A percentile compares a stretch with the other conserved stretches of the same genome.
Evolutionary conservation across 1,140 invertebrate species (phyloP).

Genomic region (Euura lappo): DNA sequence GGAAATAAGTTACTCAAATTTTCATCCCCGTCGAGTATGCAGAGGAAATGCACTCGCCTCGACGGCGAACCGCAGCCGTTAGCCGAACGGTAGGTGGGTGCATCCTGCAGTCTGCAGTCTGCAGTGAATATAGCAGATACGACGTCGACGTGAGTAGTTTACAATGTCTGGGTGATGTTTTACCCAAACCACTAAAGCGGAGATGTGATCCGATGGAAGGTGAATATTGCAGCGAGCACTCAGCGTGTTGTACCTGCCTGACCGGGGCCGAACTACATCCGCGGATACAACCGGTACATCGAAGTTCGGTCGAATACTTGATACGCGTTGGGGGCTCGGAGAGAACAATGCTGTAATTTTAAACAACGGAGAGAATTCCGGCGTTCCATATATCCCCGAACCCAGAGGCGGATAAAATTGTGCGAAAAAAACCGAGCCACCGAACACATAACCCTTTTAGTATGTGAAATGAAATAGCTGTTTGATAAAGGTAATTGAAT

Average conservation of each 20-base stretch:
- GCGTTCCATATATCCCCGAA: no score
- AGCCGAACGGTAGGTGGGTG: background rate
- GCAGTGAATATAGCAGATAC: background rate
- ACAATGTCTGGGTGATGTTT: constrained; percentile 4
- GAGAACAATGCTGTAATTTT: no score
- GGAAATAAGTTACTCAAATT: constrained; percentile 47
- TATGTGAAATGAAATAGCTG: constrained; percentile 1
- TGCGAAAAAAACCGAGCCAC: background rate
- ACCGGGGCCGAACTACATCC: no score
- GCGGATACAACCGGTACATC: no score
- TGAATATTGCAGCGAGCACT: constrained; percentile 60
- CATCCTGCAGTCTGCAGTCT: no score
- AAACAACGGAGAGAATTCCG: no score
- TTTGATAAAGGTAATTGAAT: constrained; percentile 2
- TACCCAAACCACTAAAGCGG: background rate
- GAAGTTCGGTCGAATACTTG: no score
- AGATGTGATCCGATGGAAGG: background rate
- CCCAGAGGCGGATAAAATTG: background rate
- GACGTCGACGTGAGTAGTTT: background rate
- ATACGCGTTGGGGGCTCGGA: no score
- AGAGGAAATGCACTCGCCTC: background rate
- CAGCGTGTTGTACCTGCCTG: constrained; percentile 27
- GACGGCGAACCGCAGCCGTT: background rate
- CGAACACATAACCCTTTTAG: background rate
- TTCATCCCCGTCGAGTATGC: constrained; percentile 28